Evolutionary conservation across 2,113 vertebrate genomes (phyloP), one percentile per base, ranked within the genome.

Genomic region (Lipophrys pholis): DNA sequence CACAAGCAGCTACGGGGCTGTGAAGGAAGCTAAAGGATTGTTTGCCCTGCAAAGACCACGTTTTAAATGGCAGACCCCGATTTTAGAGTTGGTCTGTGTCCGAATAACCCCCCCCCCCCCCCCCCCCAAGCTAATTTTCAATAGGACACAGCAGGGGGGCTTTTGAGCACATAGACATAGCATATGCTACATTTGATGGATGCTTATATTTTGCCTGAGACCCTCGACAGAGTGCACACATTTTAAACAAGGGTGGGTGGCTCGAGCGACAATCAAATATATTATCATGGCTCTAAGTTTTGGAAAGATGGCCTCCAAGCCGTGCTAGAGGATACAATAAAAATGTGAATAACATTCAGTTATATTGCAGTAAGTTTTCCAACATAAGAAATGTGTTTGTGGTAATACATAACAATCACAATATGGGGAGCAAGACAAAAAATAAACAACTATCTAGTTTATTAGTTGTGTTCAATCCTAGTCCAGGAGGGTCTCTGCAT

Each of bases 1-100:
- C 88, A 94, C 76, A 69, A 78, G 83, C 70, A 78, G 85, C 84
- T 82, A 73, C 39, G 14, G 68, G 87, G 85, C 80, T 76, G 79
- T 79, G 82, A 71, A 87, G 82, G 65, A 73, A 78, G 87, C 78
- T 82, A 59, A 66, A 80, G 76, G 82, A 82, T 58, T 82, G 54
- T 78, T 49, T 80, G 76, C 68, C 71, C 80, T 73, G 80, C 74
- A 89, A 85, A 89, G 78, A 80, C 72, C 68, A 60, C 74, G 65
- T 59, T 9, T 80, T 78, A 73, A 76, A 85, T 85, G 63, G 58
- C 83, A 82, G 70, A 80, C 75, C 67, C 15, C 39, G 59, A 71
- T 40, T 76, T 85, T 59, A 55, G 40, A 73, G 53, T 45, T 67
- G 60, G 63, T 69, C 63, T 57, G 62, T 53, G 50, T 62, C 42